phyloP scores from a whole-genome alignment of 2,888 invertebrate species.

The Agapostemon virescens region DNA sequence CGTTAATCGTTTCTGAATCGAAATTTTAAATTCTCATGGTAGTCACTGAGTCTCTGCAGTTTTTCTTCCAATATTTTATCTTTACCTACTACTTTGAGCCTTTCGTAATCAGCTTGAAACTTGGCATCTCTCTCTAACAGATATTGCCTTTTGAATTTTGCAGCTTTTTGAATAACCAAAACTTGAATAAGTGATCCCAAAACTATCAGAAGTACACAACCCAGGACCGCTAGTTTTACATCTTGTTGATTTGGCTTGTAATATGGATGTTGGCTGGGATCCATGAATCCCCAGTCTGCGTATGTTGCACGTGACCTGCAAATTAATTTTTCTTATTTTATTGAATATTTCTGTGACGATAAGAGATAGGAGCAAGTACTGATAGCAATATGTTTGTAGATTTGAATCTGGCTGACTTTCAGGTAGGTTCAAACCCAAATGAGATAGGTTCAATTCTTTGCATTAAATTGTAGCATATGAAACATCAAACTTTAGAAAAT shows the following conservation, averaged over 20 bases:
- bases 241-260: too few relatives aligned
- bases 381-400: too few relatives aligned
- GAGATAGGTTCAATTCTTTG: too few relatives aligned
- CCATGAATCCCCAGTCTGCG: neutral
- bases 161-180: fast-evolving
- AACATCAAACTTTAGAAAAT: too few relatives aligned
- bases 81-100: neutral
- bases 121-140: neutral
- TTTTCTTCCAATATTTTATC: slow-evolving; percentile 21
- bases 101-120: slow-evolving; percentile 4
- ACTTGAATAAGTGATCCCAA: neutral
- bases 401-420: too few relatives aligned
- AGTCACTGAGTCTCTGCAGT: neutral
- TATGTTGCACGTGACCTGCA: neutral
- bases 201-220: neutral
- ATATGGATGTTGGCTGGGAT: neutral
- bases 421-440: too few relatives aligned
- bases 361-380: too few relatives aligned
- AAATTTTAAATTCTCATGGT: neutral
- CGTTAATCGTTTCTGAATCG: neutral
- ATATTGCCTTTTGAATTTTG: neutral
- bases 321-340: neutral
- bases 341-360: neutral
- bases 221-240: neutral
- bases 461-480: too few relatives aligned